Evolutionary conservation across 2,888 invertebrate species (phyloP).

Genomic region (Gasteruption jaculator): DNA sequence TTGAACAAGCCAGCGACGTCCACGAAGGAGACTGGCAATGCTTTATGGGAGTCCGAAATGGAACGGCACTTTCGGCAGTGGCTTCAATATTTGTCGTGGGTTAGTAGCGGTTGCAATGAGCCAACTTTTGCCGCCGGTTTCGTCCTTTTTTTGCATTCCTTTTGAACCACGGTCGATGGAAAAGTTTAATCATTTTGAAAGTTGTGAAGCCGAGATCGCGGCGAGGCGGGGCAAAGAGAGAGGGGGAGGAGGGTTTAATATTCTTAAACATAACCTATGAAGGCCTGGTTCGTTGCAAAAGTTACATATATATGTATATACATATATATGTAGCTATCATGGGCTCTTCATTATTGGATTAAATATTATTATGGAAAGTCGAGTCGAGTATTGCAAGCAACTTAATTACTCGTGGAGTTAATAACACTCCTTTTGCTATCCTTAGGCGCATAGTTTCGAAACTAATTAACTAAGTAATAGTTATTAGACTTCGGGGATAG

Average conservation of each 20-base stretch:
- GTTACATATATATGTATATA: too few relatives aligned
- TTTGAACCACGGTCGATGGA: too few relatives aligned
- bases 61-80: constrained; percentile 27
- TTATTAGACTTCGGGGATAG: constrained; percentile 18
- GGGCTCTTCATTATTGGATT: too few relatives aligned
- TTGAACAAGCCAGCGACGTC: constrained; percentile 27
- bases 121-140: too few relatives aligned
- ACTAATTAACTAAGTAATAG: constrained; percentile 29
- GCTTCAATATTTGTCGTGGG: constrained; percentile 37
- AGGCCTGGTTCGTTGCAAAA: too few relatives aligned
- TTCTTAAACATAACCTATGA: too few relatives aligned
- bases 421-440: constrained; percentile 22
- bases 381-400: too few relatives aligned
- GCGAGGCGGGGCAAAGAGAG: too few relatives aligned
- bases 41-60: constrained; percentile 33
- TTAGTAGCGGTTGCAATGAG: constrained; percentile 25
- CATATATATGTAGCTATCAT: too few relatives aligned
- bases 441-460: constrained; percentile 21
- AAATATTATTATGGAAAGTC: too few relatives aligned
- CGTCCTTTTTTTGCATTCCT: too few relatives aligned
- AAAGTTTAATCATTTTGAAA: constrained; percentile 5
- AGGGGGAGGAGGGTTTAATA: too few relatives aligned
- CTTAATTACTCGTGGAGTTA: constrained; percentile 29
- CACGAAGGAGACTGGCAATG: constrained; percentile 40
- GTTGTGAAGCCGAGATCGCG: not conserved